These are phyloP conservation scores for Malaclemys terrapin DNA, from an alignment of 2,113 vertebrate genomes.

Conservation along the genomic window DNA sequence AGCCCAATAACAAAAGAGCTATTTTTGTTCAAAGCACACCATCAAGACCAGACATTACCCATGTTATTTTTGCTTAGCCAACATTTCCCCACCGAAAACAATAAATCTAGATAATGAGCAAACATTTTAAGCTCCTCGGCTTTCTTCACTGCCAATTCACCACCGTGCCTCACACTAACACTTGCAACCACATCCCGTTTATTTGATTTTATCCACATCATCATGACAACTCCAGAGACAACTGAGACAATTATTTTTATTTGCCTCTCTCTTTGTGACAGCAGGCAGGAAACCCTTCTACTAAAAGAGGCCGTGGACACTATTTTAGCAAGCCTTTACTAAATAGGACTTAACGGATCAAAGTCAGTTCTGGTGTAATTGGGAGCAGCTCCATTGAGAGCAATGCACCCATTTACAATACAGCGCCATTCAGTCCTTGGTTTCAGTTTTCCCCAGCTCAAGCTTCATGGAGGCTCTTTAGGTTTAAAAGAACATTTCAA, in stretches of 20 bases:
- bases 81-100: constrained; percentile 55
- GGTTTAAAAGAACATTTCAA: constrained; percentile 45
- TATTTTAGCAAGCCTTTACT: not conserved
- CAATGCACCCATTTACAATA: not conserved
- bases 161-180: constrained; percentile 70
- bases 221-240: constrained; percentile 74
- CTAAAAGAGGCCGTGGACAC: constrained; percentile 40
- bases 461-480: not conserved
- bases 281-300: constrained; percentile 36
- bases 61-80: constrained; percentile 73
- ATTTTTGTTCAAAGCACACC: constrained; percentile 24
- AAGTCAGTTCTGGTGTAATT: not conserved
- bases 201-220: constrained; percentile 76
- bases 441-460: not conserved
- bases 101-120: constrained; percentile 76
- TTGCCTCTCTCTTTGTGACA: constrained; percentile 60
- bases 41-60: constrained; percentile 23
- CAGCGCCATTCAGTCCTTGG: constrained; percentile 8
- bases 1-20: constrained; percentile 21
- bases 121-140: constrained; percentile 59
- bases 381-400: not conserved
- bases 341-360: not conserved
- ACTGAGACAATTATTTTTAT: constrained; percentile 74
- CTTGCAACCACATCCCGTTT: constrained; percentile 64
- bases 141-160: constrained; percentile 59